phyloP scores from a whole-genome alignment of 2,797 vertebrate species.

The Sitta carolinensis region DNA sequence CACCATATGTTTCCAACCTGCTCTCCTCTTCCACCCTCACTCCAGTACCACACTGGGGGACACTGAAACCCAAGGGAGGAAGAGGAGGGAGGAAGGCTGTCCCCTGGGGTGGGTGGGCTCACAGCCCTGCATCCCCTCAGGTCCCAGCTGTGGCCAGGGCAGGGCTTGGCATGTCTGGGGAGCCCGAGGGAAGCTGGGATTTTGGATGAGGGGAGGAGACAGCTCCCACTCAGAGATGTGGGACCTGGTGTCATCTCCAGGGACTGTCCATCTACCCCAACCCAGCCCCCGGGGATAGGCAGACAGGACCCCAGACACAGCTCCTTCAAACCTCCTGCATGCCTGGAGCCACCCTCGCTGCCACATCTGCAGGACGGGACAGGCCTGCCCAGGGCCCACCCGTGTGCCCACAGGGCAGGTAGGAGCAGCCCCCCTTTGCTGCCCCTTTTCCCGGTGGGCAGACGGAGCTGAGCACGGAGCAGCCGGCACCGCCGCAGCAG shows the following conservation, averaged over 20 bases:
- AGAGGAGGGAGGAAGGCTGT: neutral
- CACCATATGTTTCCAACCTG: neutral
- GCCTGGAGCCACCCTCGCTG: neutral
- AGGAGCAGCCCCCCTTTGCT: neutral
- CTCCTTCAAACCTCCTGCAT: accelerated
- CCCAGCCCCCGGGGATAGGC: neutral
- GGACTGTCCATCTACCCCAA: neutral
- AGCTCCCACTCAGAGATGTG: neutral
- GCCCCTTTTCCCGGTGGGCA: neutral
- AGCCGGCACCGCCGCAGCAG: accelerated
- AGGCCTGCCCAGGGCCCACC: accelerated
- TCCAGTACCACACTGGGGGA: neutral
- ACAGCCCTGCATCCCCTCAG: accelerated
- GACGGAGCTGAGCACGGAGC: neutral
- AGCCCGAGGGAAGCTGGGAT: too few relatives aligned
- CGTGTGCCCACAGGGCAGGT: accelerated
- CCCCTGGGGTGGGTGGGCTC: accelerated
- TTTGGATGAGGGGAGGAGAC: neutral
- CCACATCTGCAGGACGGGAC: neutral
- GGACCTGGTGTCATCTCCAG: neutral
- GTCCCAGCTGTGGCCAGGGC: neutral
- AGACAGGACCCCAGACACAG: accelerated
- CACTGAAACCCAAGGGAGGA: neutral
- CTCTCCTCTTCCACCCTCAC: neutral
- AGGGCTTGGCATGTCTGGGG: accelerated